Evolutionary conservation across 2,113 vertebrate species (phyloP), one percentile per base, ranked within the genome.

Genomic region (Opisthocomus hoazin): DNA sequence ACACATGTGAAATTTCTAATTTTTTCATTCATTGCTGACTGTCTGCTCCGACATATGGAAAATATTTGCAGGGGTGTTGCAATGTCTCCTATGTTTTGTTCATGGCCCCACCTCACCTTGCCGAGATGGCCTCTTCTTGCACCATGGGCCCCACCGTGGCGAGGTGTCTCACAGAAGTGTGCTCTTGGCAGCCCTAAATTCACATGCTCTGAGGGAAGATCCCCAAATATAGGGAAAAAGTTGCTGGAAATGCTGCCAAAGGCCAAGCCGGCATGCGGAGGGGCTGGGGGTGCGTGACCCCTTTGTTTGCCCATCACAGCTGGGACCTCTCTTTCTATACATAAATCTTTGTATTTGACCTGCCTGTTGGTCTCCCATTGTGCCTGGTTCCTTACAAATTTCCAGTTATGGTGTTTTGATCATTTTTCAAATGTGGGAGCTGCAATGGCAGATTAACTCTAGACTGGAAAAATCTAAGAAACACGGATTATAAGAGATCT

Each of bases 131-230:
- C 8, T 53, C 20, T 54, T 68, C 69, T 53, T 5, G 17, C 56
- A 24, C 53, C 0, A 0, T 1, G 20, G 12, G 81, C 3, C 23
- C 36, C 1, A 1, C 34, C 1, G 5, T 2, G 48, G 10, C 2
- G 6, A 9, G 54, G 12, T 10, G 51, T 13, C 36, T 32, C 1
- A 0, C n/a, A 58, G 37, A 7, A 70, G 30, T 0, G 11, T 29
- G 46, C 69, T n/a, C 46, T 26, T 74, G 37, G 11, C 41, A 75
- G 7, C 37, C 51, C 39, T 56, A 41, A 5, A 26, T 9, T 15
- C 48, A 7, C 27, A 0, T 9, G 17, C 21, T 77, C 29, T 18
- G 11, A 57, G 41, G 30, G 23, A 2, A 75, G 20, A 23, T 23
- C 37, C 30, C 41, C 16, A 43, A 4, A 30, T 19, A 16, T 0